These are phyloP conservation scores for Loris lydekkerianus DNA, from an alignment of 2,797 vertebrate species.

Conservation along the genomic window DNA sequence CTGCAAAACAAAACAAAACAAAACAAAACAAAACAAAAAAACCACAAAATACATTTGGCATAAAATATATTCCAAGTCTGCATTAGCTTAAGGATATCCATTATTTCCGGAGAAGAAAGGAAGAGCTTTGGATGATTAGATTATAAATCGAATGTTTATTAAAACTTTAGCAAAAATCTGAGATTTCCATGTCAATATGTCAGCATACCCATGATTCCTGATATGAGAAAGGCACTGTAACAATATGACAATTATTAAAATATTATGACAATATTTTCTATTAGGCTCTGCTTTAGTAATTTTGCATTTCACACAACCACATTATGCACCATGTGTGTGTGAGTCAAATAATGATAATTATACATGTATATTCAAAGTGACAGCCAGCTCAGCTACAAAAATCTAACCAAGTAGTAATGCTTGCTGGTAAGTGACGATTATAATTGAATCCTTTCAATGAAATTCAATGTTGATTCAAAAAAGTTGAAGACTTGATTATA, in stretches of 20 bases:
- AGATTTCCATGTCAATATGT: not conserved
- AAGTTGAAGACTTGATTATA: not conserved
- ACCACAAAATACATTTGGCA: not conserved
- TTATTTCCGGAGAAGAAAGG: not conserved
- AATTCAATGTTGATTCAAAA: not conserved
- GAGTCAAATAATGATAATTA: slow-evolving; percentile 1
- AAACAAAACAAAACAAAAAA: too few relatives aligned
- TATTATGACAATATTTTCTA: not conserved
- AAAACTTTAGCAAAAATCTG: not conserved
- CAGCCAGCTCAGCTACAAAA: not conserved
- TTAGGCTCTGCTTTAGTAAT: not conserved
- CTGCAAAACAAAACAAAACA: too few relatives aligned
- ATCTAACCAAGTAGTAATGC: not conserved
- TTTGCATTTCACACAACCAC: not conserved
- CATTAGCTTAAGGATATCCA: not conserved
- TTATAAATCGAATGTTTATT: not conserved
- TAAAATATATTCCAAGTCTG: not conserved
- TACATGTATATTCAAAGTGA: not conserved
- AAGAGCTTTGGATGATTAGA: not conserved
- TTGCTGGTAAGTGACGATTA: not conserved
- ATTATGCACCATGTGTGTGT: not conserved
- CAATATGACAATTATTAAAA: not conserved
- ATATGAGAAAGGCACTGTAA: not conserved
- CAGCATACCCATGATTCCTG: not conserved
- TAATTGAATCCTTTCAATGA: not conserved